Conservation (phyloP, 2,113 vertebrate genomes). For the Tachysurus vachellii region DNA sequence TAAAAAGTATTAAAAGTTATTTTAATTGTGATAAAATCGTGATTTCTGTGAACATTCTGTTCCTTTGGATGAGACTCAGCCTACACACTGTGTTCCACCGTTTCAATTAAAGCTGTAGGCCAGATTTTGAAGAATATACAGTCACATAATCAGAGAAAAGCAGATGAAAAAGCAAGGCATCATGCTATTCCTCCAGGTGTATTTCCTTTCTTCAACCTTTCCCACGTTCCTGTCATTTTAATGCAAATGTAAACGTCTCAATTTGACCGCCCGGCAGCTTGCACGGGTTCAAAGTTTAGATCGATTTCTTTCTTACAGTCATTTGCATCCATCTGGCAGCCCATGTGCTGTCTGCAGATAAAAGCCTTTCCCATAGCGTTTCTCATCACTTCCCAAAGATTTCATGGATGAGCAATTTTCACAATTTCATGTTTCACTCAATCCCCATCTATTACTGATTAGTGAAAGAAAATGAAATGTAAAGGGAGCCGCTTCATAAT, state of each 20-base stretch:
- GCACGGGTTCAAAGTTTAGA: conserved; percentile 3
- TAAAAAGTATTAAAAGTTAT: not conserved
- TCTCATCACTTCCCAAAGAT: conserved; percentile 10
- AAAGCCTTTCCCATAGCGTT: not conserved
- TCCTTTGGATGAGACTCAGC: not conserved
- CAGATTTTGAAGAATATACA: not conserved
- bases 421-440: conserved; percentile 13
- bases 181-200: not conserved
- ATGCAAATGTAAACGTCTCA: not conserved
- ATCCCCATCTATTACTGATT: not conserved
- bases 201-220: not conserved
- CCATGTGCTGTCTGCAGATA: not conserved
- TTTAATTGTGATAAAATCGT: not conserved
- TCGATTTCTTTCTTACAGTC: not conserved
- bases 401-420: not conserved
- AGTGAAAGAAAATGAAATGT: not conserved
- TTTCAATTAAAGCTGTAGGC: not conserved
- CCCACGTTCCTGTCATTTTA: not conserved
- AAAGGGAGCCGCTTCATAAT: not conserved
- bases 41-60: not conserved
- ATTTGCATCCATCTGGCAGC: conserved; percentile 7
- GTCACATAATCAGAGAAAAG: no score
- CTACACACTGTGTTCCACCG: not conserved
- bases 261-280: not conserved
- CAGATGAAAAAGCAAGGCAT: not conserved